Conservation (phyloP, 2,797 vertebrate genomes). For the Podarcis siculus region DNA sequence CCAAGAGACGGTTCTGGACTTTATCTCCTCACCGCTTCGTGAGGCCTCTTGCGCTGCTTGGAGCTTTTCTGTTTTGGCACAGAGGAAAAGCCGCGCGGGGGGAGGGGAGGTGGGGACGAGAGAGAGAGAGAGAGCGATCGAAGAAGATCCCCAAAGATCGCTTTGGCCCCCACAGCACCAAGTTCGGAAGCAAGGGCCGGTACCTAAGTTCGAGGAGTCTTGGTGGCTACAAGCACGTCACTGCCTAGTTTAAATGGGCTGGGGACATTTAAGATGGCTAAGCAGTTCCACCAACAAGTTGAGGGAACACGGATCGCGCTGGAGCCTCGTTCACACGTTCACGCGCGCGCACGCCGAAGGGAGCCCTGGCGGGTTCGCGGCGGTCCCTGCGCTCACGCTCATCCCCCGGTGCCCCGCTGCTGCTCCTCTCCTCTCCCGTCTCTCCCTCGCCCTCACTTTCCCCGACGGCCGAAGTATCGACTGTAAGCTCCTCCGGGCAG, state of each 20-base stretch:
- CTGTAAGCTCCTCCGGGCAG: conserved; percentile 2
- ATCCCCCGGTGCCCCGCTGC: neutral
- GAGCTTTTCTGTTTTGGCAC: neutral
- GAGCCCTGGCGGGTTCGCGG: neutral
- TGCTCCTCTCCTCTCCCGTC: neutral
- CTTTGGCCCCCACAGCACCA: no score
- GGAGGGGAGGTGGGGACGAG: no score
- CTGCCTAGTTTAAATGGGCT: neutral
- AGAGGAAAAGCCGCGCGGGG: neutral
- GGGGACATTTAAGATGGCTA: neutral
- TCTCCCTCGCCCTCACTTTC: neutral
- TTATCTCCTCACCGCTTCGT: neutral
- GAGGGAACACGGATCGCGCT: no score
- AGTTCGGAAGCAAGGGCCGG: neutral
- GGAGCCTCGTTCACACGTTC: neutral
- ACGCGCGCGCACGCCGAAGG: neutral
- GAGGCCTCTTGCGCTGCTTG: neutral
- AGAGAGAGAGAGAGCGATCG: no score
- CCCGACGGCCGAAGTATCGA: neutral
- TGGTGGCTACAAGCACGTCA: neutral
- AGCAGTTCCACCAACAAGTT: neutral
- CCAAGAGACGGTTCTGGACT: neutral
- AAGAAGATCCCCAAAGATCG: neutral
- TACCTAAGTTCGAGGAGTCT: neutral
- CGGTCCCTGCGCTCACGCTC: neutral